Percentiles rank a stretch among this genome's conserved stretches.
Conservation (phyloP, 2,888 invertebrate species). For the Coecobrya sp. region DNA sequence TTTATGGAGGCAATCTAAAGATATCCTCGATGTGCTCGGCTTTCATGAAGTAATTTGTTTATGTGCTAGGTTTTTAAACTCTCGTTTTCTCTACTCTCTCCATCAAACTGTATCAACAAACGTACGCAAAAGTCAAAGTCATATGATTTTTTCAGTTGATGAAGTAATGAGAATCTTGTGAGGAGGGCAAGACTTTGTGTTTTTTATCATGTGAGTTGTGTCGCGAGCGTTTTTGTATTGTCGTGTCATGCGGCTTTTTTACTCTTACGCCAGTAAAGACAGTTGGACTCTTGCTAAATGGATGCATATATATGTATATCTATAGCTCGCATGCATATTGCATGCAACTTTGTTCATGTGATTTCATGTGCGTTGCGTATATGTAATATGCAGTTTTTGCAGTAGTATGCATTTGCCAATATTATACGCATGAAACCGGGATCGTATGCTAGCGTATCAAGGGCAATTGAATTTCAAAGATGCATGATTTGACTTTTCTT, state of each 20-base stretch:
- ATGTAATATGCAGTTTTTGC: constrained; percentile 33
- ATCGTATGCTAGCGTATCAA: background rate
- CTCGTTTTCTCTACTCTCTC: background rate
- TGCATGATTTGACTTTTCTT: too few relatives aligned
- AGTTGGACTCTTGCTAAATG: background rate
- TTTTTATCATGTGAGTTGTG: constrained; percentile 68
- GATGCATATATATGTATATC: background rate
- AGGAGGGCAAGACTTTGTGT: constrained; percentile 8
- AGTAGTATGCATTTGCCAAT: background rate
- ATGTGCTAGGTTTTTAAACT: constrained; percentile 51
- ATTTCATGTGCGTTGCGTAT: constrained; percentile 71
- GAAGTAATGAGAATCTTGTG: constrained; percentile 69
- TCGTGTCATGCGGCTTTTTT: constrained; percentile 77
- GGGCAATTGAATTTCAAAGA: too few relatives aligned
- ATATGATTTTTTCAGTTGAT: constrained; percentile 70
- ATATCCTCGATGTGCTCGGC: background rate
- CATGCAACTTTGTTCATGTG: constrained; percentile 77
- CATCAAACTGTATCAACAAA: constrained; percentile 10
- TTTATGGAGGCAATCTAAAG: background rate
- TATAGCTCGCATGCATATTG: constrained; percentile 55
- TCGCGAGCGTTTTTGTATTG: constrained; percentile 44
- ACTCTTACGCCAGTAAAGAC: constrained; percentile 61
- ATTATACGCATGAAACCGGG: background rate
- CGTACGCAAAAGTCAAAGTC: constrained; percentile 62
- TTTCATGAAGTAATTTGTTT: background rate